Percentiles rank a stretch among this genome's conserved stretches.
Conservation (phyloP, 2,797 vertebrate species). For the Aplochiton taeniatus region DNA sequence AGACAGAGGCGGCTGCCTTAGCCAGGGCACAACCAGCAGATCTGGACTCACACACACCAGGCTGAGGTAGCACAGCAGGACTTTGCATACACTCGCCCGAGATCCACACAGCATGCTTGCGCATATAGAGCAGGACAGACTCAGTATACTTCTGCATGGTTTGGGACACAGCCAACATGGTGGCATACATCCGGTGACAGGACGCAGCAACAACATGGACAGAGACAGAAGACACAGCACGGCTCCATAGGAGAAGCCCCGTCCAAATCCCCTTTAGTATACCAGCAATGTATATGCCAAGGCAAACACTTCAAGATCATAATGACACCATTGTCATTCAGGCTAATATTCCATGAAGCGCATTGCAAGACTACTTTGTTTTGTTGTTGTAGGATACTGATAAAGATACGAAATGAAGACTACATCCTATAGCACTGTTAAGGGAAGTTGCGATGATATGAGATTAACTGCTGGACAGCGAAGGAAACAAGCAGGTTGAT, state of each 20-base stretch:
- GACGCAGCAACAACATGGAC: constrained; percentile 22
- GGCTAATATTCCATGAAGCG: too few relatives aligned
- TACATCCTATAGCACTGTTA: too few relatives aligned
- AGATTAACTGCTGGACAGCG: background rate
- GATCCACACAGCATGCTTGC: constrained; percentile 38
- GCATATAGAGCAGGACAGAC: constrained; percentile 31
- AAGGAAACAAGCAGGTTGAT: background rate
- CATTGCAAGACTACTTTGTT: too few relatives aligned
- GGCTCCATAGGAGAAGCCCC: constrained; percentile 8
- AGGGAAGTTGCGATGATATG: too few relatives aligned
- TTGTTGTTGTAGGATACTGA: too few relatives aligned
- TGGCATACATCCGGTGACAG: constrained; percentile 31
- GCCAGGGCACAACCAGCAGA: constrained; percentile 55
- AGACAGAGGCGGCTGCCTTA: constrained; percentile 36
- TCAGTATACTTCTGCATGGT: constrained; percentile 28
- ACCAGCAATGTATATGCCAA: too few relatives aligned
- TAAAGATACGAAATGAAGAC: too few relatives aligned
- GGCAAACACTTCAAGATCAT: too few relatives aligned
- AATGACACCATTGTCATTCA: too few relatives aligned
- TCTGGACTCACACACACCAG: constrained; percentile 45
- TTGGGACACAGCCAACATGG: constrained; percentile 31
- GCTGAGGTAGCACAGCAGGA: constrained; percentile 39
- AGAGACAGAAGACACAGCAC: constrained; percentile 6
- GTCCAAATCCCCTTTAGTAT: too few relatives aligned
- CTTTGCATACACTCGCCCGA: constrained; percentile 45